Percentiles rank a stretch among this genome's conserved stretches.
Conservation (phyloP, 2,113 vertebrate species). For the Upupa epops region DNA sequence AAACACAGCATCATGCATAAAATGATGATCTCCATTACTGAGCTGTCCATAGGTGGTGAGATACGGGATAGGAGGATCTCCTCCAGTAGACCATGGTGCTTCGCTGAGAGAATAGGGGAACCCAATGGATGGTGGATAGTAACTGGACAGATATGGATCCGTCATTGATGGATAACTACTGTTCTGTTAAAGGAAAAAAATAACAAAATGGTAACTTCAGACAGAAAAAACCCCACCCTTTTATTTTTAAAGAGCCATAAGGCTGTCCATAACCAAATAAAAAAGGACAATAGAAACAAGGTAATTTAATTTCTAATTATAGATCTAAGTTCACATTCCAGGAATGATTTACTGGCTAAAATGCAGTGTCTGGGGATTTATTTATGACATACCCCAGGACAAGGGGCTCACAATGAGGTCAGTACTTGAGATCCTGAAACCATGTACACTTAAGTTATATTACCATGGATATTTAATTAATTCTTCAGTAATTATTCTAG, state of each 20-base stretch:
- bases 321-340: background rate
- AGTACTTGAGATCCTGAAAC: background rate
- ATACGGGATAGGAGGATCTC: slow-evolving; percentile 94
- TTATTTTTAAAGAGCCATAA: background rate
- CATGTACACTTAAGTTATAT: background rate
- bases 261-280: background rate
- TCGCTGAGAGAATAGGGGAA: slow-evolving; percentile 95
- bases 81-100: slow-evolving; percentile 95
- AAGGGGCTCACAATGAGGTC: background rate
- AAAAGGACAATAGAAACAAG: background rate
- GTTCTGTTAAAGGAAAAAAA: slow-evolving; percentile 77
- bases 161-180: slow-evolving; percentile 97
- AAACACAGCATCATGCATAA: slow-evolving; percentile 93
- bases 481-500: background rate
- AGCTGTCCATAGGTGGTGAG: slow-evolving; percentile 93
- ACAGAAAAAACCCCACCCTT: background rate
- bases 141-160: slow-evolving; percentile 94
- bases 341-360: background rate
- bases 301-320: background rate
- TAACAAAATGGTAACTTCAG: slow-evolving; percentile 1
- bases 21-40: slow-evolving; percentile 95
- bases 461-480: background rate
- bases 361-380: background rate
- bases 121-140: slow-evolving; percentile 94
- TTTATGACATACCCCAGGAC: background rate